These are phyloP conservation scores for Ciona savignyi DNA, from an alignment of 23 tunicate genomes.

Conservation along the genomic window DNA sequence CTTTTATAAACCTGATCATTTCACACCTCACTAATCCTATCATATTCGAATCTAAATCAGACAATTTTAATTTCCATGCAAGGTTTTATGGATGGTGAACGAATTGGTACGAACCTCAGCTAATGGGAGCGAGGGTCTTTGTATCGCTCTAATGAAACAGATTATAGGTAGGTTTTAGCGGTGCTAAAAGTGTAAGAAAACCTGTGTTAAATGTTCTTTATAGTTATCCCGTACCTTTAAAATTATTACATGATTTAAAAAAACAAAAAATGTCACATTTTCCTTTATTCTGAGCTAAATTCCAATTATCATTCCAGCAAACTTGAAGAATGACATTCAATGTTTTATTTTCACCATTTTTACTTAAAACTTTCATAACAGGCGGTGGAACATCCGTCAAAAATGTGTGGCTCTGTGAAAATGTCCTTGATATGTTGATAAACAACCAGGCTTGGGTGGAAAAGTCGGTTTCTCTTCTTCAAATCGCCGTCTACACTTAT, in stretches of 20 bases:
- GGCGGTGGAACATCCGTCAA: conserved; percentile 63
- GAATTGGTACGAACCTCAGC: conserved; percentile 57
- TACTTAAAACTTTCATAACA: neutral
- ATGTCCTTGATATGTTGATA: conserved; percentile 34
- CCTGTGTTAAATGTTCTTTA: too few relatives aligned
- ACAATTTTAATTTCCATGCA: neutral
- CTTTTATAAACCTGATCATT: too few relatives aligned
- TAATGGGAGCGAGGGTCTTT: conserved; percentile 54
- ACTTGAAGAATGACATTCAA: neutral
- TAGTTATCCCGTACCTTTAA: too few relatives aligned
- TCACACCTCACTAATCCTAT: too few relatives aligned
- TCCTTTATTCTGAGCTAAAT: too few relatives aligned
- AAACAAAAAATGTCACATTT: too few relatives aligned
- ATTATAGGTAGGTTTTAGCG: too few relatives aligned
- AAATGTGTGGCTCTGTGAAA: conserved; percentile 59
- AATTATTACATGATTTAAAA: neutral
- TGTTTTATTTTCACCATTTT: neutral
- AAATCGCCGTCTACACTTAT: conserved; percentile 56
- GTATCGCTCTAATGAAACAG: conserved; percentile 74
- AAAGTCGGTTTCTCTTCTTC: conserved; percentile 45
- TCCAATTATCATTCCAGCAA: too few relatives aligned
- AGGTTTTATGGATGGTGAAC: conserved; percentile 54
- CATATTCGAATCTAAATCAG: neutral
- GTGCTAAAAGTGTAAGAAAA: too few relatives aligned
- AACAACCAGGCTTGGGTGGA: conserved; percentile 57